These are phyloP conservation scores for Caenorhabditis sp. DNA, from an alignment of 2,888 invertebrate species.

Conservation along the genomic window DNA sequence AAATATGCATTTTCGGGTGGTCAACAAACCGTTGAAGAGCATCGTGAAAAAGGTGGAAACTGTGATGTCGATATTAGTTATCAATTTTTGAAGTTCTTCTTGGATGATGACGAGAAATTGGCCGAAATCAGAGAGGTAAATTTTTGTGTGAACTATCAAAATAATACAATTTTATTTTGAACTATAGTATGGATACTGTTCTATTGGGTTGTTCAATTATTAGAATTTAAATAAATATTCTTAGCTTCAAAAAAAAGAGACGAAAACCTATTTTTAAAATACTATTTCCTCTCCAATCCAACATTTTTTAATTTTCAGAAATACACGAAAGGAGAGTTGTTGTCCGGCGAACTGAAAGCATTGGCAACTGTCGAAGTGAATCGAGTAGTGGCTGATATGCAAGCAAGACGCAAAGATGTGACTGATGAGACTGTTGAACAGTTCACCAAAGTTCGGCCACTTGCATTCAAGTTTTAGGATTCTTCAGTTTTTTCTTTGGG, in stretches of 20 bases:
- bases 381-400: constrained; percentile 81
- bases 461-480: constrained; percentile 29
- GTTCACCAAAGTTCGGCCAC: constrained; percentile 80
- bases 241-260: background rate
- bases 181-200: too few species aligned
- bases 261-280: too few species aligned
- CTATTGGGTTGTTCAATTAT: too few species aligned
- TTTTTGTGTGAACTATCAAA: background rate
- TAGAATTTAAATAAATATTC: too few species aligned
- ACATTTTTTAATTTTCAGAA: constrained; percentile 77
- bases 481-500: background rate
- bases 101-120: constrained; percentile 88
- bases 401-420: constrained; percentile 81
- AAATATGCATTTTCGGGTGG: constrained; percentile 99
- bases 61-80: constrained; percentile 93
- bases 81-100: constrained; percentile 91
- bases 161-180: too few species aligned
- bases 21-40: constrained; percentile 89
- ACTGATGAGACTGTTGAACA: constrained; percentile 85
- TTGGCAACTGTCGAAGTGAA: constrained; percentile 80
- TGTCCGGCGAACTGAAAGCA: constrained; percentile 94
- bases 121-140: constrained; percentile 79
- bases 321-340: constrained; percentile 85
- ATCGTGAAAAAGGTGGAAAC: constrained; percentile 85
- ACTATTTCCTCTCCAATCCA: too few species aligned